A percentile compares a stretch with the other conserved stretches of the same genome.
These are phyloP conservation scores for Florisuga fusca DNA, from an alignment of 2,797 vertebrate species.

Conservation along the genomic window DNA sequence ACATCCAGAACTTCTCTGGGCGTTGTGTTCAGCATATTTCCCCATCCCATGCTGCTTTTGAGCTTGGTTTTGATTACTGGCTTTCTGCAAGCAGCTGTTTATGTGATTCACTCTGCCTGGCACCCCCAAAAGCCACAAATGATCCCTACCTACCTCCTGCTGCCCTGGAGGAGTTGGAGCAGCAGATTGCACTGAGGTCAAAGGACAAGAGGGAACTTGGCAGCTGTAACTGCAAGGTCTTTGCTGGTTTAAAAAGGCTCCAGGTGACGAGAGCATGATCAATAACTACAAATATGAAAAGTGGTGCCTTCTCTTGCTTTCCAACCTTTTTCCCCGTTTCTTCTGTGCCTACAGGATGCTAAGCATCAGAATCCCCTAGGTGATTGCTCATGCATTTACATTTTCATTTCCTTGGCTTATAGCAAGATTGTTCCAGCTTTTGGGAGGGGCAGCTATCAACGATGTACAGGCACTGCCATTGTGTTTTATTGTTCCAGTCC, in stretches of 20 bases:
- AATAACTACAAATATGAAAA: slow-evolving; percentile 3
- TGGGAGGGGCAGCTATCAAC: slow-evolving; percentile 57
- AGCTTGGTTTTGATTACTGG: not conserved
- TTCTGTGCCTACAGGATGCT: slow-evolving; percentile 28
- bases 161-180: not conserved
- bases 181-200: rapidly evolving
- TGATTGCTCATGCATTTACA: slow-evolving; percentile 22
- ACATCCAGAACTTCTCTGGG: not conserved
- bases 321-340: not conserved
- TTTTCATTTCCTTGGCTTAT: slow-evolving; percentile 62
- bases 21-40: not conserved
- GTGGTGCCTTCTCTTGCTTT: not conserved
- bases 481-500: slow-evolving; percentile 57
- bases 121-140: not conserved
- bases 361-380: slow-evolving; percentile 34
- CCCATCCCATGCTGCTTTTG: not conserved
- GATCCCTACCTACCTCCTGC: not conserved
- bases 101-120: rapidly evolving
- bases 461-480: slow-evolving; percentile 16
- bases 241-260: not conserved
- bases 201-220: rapidly evolving
- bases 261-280: not conserved
- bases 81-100: not conserved
- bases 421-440: slow-evolving; percentile 24
- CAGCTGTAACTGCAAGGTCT: not conserved